Evolutionary conservation across 2,113 vertebrate species (phyloP).

Genomic region (Desmodus rotundus): DNA sequence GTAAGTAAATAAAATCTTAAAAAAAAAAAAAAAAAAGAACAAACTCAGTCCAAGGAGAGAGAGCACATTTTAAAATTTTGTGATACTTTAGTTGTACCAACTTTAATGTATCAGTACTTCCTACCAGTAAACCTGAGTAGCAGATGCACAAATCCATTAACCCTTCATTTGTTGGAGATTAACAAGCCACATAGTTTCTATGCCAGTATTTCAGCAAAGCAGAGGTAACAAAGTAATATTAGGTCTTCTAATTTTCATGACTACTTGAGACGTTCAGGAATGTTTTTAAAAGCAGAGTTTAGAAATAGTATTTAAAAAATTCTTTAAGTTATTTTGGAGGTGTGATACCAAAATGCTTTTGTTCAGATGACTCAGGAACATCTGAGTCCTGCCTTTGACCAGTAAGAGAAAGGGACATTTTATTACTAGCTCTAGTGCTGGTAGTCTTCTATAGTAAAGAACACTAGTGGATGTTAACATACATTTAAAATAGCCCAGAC

Average conservation of each 20-base stretch:
- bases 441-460: not conserved
- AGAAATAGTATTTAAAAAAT: not conserved
- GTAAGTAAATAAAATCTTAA: too few species aligned
- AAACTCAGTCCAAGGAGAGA: not conserved
- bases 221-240: not conserved
- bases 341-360: conserved; percentile 24
- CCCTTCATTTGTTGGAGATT: conserved; percentile 4
- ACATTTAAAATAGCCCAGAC: not conserved
- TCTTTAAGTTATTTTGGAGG: not conserved
- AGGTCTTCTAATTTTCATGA: not conserved
- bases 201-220: conserved; percentile 11
- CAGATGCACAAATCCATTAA: conserved; percentile 23
- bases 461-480: not conserved
- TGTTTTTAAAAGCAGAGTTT: conserved; percentile 26
- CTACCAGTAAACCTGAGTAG: not conserved
- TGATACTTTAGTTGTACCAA: conserved; percentile 10
- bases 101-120: not conserved
- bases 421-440: not conserved
- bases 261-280: not conserved
- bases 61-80: conserved; percentile 18
- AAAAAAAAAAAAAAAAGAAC: too few species aligned
- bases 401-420: not conserved
- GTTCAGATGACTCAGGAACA: not conserved
- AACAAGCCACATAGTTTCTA: not conserved
- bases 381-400: not conserved